Evolutionary conservation across 2,797 vertebrate species (phyloP), one percentile per base, ranked within the genome.

Genomic region (Myioborus melanocephalus): DNA sequence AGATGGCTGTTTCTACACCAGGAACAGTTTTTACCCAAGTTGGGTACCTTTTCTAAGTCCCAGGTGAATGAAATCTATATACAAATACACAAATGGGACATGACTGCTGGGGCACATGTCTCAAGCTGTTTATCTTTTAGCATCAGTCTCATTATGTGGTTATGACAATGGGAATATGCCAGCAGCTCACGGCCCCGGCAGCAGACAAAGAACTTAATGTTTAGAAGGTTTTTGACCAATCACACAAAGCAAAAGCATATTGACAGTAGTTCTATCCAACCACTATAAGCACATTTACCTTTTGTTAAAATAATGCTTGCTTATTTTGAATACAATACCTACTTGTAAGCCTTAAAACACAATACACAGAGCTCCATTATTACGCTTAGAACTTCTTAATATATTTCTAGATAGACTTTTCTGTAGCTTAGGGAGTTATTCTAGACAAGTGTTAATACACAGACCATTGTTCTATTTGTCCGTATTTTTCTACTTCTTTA

Each of bases 1-100:
- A 64, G 28, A 32, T 2, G 21, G 26, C 24, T 52, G 12, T 26
- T 82, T 59, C 30, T 12, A 76, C 22, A 34, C 12, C n/a, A 18
- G 20, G 17, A 76, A 60, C 8, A 47, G 8, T 44, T 91, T 57
- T 2, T 13, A 27, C 4, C 2, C 0, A 0, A 64, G 12, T 0
- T 64, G 0, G 30, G 23, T 47, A 60, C 6, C 49, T 90, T 59
- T 46, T 30, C 0, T 3, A 72, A 46, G 19, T n/a, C 20, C 24
- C 68, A 49, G 44, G 2, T 8, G 46, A 91, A 44, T 14, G 35
- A 59, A 37, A 59, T 59, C 57, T 27, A 19, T 13, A 24, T 59
- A 59, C 24, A 27, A 35, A 59, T 27, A 57, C 24, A 37, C 1
- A 0, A 37, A 37, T 13, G 34, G 57, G 35, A 27, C 3, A 8